Evolutionary conservation across 64 coral and sea anemone genomes (phyloP).

Genomic region (Acropora yongei): DNA sequence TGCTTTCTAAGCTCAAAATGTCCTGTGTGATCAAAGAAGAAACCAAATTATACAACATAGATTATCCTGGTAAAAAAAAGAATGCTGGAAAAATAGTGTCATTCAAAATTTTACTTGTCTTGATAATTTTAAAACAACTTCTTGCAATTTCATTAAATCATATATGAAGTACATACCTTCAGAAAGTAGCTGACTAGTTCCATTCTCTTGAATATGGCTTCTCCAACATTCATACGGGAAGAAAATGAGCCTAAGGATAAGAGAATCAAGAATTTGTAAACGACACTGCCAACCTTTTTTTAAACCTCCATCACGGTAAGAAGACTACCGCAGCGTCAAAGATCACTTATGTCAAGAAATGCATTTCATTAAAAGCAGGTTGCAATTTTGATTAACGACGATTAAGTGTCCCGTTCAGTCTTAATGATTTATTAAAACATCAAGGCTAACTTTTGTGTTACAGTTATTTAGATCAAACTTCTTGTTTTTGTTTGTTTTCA

Average conservation of each 20-base stretch:
- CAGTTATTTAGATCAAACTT: too few species aligned
- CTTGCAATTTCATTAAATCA: too few species aligned
- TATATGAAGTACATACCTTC: background rate
- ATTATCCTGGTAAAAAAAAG: too few species aligned
- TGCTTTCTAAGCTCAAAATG: background rate
- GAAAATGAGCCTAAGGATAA: slow-evolving; percentile 1
- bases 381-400: too few species aligned
- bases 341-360: too few species aligned
- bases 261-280: background rate
- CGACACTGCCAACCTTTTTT: background rate
- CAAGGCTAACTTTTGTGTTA: too few species aligned
- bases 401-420: too few species aligned
- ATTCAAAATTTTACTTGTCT: too few species aligned
- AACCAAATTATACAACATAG: background rate
- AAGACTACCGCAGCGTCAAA: background rate
- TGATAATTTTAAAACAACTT: too few species aligned
- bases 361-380: too few species aligned
- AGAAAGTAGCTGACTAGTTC: slow-evolving; percentile 20
- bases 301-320: background rate
- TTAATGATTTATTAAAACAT: too few species aligned
- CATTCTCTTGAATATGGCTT: slow-evolving; percentile 38
- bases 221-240: slow-evolving; percentile 5
- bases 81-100: background rate
- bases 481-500: too few species aligned
- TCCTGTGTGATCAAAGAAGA: background rate